Conservation (phyloP, 2,888 invertebrate genomes). For the Mechanitis mazaeus region DNA sequence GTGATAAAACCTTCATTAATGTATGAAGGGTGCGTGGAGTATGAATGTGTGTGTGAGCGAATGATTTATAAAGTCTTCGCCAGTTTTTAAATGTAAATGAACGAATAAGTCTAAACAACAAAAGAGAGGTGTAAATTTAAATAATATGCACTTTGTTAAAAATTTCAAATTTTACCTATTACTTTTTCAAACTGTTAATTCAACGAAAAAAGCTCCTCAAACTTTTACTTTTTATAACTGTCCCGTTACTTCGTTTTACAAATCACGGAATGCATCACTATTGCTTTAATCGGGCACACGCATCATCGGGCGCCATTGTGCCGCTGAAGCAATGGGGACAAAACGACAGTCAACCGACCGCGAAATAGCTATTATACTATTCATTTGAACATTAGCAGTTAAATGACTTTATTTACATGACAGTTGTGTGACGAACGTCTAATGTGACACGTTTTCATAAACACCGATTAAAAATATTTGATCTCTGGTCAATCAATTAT, state of each 20-base stretch:
- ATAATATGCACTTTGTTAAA: too few relatives aligned
- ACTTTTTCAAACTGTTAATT: too few relatives aligned
- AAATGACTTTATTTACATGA: conserved; percentile 51
- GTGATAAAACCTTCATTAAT: conserved; percentile 11
- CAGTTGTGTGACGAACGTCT: conserved; percentile 21
- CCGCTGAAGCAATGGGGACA: conserved; percentile 39
- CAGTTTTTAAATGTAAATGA: too few relatives aligned
- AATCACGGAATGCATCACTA: conserved; percentile 11
- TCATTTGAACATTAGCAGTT: conserved; percentile 33
- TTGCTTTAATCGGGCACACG: conserved; percentile 39
- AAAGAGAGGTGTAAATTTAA: too few relatives aligned
- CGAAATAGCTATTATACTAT: conserved; percentile 44
- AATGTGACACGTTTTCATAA: conserved; percentile 16
- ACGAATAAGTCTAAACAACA: too few relatives aligned
- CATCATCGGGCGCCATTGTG: conserved; percentile 42
- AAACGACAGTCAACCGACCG: conserved; percentile 40
- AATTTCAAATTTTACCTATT: too few relatives aligned
- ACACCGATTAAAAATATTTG: background rate
- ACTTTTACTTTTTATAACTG: conserved; percentile 12
- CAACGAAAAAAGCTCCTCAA: background rate
- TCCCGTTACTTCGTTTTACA: conserved; percentile 2
- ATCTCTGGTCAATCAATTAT: too few relatives aligned
- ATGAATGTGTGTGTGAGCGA: conserved; percentile 12
- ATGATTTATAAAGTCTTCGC: background rate
- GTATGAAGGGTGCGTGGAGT: conserved; percentile 24